Conservation (phyloP, 2,797 vertebrate species). For the Anguilla pacifica region DNA sequence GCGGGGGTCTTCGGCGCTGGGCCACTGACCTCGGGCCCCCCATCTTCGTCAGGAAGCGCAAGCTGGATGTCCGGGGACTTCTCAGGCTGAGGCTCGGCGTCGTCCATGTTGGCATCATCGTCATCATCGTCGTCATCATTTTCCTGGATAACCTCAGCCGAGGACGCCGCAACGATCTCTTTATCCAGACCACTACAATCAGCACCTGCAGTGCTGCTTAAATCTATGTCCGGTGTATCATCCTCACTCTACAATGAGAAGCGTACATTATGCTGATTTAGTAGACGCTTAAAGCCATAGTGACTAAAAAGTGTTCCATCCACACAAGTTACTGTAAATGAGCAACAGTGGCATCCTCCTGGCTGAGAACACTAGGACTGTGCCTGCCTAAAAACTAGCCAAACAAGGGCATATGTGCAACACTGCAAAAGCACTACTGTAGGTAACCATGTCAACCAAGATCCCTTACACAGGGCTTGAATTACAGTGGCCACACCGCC, state of each 20-base stretch:
- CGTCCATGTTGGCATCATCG: background rate
- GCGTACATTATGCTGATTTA: conserved; percentile 14
- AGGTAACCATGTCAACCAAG: too few species aligned
- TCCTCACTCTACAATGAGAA: conserved; percentile 21
- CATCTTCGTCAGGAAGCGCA: background rate
- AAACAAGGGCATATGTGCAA: too few species aligned
- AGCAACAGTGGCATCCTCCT: too few species aligned
- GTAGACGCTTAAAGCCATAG: background rate
- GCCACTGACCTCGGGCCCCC: too few species aligned
- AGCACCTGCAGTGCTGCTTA: conserved; percentile 14
- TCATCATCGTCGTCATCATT: conserved; percentile 15
- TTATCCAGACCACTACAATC: background rate
- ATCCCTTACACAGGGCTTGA: too few species aligned
- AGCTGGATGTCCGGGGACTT: background rate
- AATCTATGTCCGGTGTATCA: background rate
- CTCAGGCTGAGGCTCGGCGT: background rate
- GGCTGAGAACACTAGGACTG: too few species aligned
- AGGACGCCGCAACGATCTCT: conserved; percentile 16
- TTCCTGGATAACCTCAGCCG: conserved; percentile 29
- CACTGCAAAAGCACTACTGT: too few species aligned
- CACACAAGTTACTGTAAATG: too few species aligned
- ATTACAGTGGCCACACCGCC: too few species aligned
- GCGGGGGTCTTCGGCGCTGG: too few species aligned
- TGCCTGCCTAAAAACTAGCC: too few species aligned
- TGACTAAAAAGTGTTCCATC: too few species aligned